phyloP scores from a whole-genome alignment of 53 echinoderm and acorn worm species.

The Luidia sarsii region DNA sequence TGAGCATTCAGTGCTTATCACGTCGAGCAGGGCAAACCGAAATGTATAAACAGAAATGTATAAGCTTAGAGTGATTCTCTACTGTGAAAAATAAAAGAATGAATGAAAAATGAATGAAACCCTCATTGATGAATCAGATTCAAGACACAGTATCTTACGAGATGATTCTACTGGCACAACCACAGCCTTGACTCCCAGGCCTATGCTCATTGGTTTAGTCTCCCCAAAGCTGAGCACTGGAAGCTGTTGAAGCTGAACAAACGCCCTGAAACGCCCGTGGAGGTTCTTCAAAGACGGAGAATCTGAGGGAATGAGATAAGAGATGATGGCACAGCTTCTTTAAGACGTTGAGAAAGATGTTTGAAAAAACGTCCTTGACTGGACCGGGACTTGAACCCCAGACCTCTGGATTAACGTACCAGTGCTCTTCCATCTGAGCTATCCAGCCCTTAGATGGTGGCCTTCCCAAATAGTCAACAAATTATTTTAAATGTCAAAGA shows the following conservation, averaged over 20 bases:
- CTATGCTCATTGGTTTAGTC: slow-evolving; percentile 78
- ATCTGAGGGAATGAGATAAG: slow-evolving; percentile 31
- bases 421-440: no score
- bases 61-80: no score
- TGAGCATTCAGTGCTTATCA: no score
- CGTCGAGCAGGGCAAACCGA: no score
- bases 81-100: no score
- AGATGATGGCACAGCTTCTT: neutral
- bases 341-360: neutral
- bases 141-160: slow-evolving; percentile 78
- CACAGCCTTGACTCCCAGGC: slow-evolving; percentile 78
- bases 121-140: no score
- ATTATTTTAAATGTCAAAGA: no score
- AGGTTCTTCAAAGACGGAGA: slow-evolving; percentile 77
- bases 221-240: slow-evolving; percentile 91
- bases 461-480: no score
- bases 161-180: slow-evolving; percentile 82
- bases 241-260: slow-evolving; percentile 69
- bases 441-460: no score
- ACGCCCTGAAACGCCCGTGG: slow-evolving; percentile 84
- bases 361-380: neutral
- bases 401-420: no score
- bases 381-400: no score
- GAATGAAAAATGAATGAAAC: neutral
- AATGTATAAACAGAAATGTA: no score